Evolutionary conservation across 2,113 vertebrate genomes (phyloP).

Genomic region (Junco hyemalis): DNA sequence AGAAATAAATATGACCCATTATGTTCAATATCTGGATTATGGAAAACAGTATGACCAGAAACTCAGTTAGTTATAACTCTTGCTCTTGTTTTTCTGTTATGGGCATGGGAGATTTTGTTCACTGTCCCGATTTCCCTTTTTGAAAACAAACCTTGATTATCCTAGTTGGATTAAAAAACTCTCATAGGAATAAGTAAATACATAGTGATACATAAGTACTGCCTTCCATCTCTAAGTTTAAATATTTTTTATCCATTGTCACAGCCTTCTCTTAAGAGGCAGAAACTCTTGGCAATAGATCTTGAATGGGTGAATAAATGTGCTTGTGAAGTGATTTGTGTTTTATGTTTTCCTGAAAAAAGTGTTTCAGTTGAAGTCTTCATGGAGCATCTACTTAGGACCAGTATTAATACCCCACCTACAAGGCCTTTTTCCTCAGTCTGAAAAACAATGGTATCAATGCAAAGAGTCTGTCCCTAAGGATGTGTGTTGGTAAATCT

Average conservation of each 20-base stretch:
- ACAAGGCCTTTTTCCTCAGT: not conserved
- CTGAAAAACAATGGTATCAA: not conserved
- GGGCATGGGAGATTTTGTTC: not conserved
- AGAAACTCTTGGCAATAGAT: not conserved
- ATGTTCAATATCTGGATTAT: not conserved
- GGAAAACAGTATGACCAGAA: not conserved
- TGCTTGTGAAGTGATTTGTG: not conserved
- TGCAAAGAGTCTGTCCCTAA: not conserved
- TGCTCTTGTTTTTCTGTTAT: not conserved
- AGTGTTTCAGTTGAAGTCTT: not conserved
- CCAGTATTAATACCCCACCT: not conserved
- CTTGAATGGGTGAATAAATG: not conserved
- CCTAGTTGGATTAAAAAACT: not conserved
- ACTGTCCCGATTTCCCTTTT: not conserved
- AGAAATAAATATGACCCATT: not conserved
- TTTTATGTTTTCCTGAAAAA: not conserved
- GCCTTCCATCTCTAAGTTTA: not conserved
- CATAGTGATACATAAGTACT: not conserved
- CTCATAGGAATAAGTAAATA: not conserved
- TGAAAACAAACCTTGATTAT: not conserved
- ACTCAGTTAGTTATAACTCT: not conserved
- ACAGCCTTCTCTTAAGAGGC: not conserved
- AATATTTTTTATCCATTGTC: not conserved
- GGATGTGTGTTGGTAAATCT: not conserved
- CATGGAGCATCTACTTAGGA: not conserved